Percentiles rank a stretch among this genome's conserved stretches.
phyloP scores from a whole-genome alignment of 2,113 vertebrate species.

The Pholis gunnellus region DNA sequence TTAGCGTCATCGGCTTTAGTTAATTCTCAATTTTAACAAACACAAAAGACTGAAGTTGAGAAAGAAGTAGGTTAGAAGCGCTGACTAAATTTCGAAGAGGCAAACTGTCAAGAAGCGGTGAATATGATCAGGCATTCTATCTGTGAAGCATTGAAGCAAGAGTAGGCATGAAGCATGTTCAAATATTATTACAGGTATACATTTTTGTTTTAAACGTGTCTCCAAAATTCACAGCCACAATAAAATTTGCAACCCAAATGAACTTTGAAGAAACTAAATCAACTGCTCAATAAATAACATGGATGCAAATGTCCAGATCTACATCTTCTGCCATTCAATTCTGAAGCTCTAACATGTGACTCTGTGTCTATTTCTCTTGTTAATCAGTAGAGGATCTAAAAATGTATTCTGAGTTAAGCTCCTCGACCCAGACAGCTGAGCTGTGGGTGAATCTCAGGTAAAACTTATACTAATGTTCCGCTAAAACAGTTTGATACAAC shows the following conservation, averaged over 20 bases:
- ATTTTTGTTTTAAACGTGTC: no score
- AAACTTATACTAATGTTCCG: neutral
- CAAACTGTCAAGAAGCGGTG: neutral
- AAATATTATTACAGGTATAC: neutral
- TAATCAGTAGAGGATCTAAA: neutral
- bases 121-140: neutral
- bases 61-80: slow-evolving; percentile 9
- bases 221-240: neutral
- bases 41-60: neutral
- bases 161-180: neutral
- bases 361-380: neutral
- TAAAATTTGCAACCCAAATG: neutral
- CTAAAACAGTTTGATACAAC: neutral
- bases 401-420: neutral
- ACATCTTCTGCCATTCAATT: neutral
- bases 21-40: neutral
- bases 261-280: neutral
- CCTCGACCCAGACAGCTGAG: neutral
- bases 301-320: slow-evolving; percentile 6
- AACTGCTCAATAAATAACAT: neutral
- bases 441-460: slow-evolving; percentile 4
- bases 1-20: neutral
- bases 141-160: neutral
- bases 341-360: neutral
- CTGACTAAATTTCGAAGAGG: neutral